Base-by-base conservation (phyloP, 2,797 vertebrate species). In the Mionectes olivaceus region DNA sequence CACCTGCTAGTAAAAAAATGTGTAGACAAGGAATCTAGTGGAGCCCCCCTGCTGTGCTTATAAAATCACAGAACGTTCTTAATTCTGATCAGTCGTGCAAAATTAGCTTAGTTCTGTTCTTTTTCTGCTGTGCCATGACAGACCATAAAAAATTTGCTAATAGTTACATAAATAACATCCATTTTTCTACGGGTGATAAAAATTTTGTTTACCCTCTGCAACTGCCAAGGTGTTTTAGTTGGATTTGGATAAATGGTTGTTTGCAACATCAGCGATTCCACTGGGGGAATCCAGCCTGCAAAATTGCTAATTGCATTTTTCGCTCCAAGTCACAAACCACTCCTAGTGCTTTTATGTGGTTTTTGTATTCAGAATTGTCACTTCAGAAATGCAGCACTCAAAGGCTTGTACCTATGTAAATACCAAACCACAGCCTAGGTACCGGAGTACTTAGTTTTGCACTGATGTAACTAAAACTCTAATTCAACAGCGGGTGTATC, bases 1-100 rank as follows among this genome's bases (percentile, higher is more conserved):
- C 96, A 97, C 96, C 96, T 96, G 83, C 95, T 90, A 96, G 83
- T 74, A 57, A 87, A 83, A 90, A 87, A 85, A 90, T 63, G 70
- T 18, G 33, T 70, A 56, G 73, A 76, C 12, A 23, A 83, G 71
- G 75, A 68, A 84, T 81, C 76, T 75, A 78, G 41, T 35, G 52
- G 53, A 74, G 33, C 47, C 27, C 92, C 53, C 95, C 94, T 76
- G 69, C 71, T 95, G 94, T 64, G 83, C 41, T 91, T 90, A 67
- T 30, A 74, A 91, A 93, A 74, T 77, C 84, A 94, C 68, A 78
- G 1, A 0, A 44, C 56, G 32, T 89, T 96, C 77, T 89, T 95
- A 70, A 88, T 91, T 93, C 57, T 60, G 75, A 89, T 76, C 22
- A 50, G 70, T 91, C 0, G 0, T 69, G 53, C 50, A 95, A 94